phyloP scores from a whole-genome alignment of 2,797 vertebrate species.

The Catamblyrhynchus diadema region DNA sequence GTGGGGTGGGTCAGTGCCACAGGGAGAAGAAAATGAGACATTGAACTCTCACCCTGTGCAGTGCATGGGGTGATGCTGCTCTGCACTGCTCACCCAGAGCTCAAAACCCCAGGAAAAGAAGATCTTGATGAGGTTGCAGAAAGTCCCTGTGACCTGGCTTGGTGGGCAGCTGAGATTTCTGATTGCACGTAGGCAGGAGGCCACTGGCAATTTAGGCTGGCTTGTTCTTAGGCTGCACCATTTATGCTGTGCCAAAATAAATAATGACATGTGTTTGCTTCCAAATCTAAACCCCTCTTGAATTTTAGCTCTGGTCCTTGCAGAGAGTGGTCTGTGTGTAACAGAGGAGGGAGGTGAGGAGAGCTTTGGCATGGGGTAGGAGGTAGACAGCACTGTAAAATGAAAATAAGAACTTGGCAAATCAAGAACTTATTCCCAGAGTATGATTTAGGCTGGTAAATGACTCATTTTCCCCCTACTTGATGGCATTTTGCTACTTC shows the following conservation, averaged over 20 bases:
- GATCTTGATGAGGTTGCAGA: not conserved
- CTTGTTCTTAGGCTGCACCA: not conserved
- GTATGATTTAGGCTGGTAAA: not conserved
- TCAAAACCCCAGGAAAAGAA: not conserved
- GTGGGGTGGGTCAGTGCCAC: not conserved
- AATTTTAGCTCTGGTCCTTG: not conserved
- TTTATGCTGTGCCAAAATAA: not conserved
- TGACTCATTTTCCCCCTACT: not conserved
- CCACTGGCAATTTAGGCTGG: not conserved
- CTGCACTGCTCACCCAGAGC: not conserved
- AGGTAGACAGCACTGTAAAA: not conserved
- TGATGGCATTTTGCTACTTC: not conserved
- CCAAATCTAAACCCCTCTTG: not conserved
- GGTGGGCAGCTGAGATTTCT: not conserved
- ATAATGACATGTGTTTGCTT: not conserved
- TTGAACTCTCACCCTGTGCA: not conserved
- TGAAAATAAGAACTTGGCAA: not conserved
- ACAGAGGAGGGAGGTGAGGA: not conserved
- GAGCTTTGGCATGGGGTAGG: not conserved
- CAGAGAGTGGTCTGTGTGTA: not conserved
- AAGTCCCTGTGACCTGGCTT: not conserved
- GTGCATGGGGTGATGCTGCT: fast-evolving
- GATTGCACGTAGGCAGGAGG: not conserved
- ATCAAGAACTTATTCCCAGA: not conserved
- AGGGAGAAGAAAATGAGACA: not conserved